These are phyloP conservation scores for Rhamphomyia laevipes DNA, from an alignment of 2,888 invertebrate genomes.

Conservation along the genomic window DNA sequence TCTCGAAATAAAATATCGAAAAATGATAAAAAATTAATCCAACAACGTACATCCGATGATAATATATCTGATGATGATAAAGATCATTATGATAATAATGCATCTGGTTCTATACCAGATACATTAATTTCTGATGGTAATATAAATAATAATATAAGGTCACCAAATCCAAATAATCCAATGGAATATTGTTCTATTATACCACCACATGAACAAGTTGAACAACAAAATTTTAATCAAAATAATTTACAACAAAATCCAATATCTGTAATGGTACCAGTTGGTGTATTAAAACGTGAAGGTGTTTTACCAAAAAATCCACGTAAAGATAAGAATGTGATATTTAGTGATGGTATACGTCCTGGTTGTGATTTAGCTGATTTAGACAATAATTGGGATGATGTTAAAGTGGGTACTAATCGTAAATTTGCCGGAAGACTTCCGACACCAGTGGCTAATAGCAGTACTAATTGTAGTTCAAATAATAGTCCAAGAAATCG, in stretches of 20 bases:
- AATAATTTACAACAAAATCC: constrained; percentile 23
- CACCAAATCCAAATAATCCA: constrained; percentile 75
- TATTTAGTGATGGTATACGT: constrained; percentile 81
- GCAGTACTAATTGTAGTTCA: constrained; percentile 26
- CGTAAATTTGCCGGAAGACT: constrained; percentile 17
- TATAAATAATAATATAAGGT: constrained; percentile 25
- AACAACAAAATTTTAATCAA: constrained; percentile 14
- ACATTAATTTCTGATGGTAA: constrained; percentile 4
- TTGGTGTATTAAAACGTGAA: constrained; percentile 60
- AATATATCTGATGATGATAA: not conserved
- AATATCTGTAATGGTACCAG: constrained; percentile 73
- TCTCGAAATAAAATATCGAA: constrained; percentile 27
- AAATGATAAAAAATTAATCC: not conserved
- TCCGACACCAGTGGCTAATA: constrained; percentile 23
- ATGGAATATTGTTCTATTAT: constrained; percentile 78
- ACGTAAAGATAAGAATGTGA: constrained; percentile 60
- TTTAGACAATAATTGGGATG: constrained; percentile 53
- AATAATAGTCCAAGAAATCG: constrained; percentile 14
- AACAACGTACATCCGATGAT: not conserved
- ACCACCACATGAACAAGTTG: constrained; percentile 64
- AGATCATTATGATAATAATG: constrained; percentile 7
- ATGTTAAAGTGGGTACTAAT: constrained; percentile 27
- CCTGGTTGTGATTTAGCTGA: constrained; percentile 75
- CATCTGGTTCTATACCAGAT: not conserved
- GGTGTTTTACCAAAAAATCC: constrained; percentile 37